Evolutionary conservation across 2,888 invertebrate species (phyloP), one percentile per base, ranked within the genome.

Genomic region (Folsomia manolachei): DNA sequence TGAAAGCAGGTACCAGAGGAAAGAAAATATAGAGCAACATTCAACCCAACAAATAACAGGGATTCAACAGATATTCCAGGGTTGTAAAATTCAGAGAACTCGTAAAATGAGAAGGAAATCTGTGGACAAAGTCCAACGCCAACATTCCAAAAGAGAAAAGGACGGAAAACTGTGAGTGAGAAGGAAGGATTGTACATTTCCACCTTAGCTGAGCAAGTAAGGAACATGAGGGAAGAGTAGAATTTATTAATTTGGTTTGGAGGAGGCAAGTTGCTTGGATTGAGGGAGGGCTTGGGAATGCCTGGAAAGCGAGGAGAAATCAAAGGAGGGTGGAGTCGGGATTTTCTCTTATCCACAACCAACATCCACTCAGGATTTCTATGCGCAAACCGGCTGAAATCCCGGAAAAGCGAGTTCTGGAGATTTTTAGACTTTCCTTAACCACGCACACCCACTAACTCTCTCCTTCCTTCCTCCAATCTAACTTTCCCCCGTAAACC

Each of bases 351-450:
- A 73, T 75, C 78, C 77, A 73, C 77, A 75, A 73, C n/a, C 79
- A 80, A 75, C 80, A 79, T 79, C 80, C 79, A 79, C 78, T 78
- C 79, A 76, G 78, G 78, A 78, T 79, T 78, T 77, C 51, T 2
- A 52, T 75, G 75, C 75, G 78, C 78, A 74, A 77, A 76, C 78
- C 76, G 78, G 78, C 75, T 78, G 78, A 78, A 80, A 80, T 80
- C 80, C 76, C 76, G 74, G 78, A 78, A 78, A 79, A 76, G 80
- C 77, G 76, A 78, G 71, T 76, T 76, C 73, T 74, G 72, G 72
- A 70, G 77, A 75, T 75, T 78, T 77, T 74, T 78, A 75, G 77
- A 77, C 75, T 75, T 77, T 74, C 71, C 62, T 64, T 53, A 72
- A 72, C 72, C 65, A 71, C 74, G 71, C 71, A 72, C 71, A 71